phyloP scores from a whole-genome alignment of 2,797 vertebrate genomes.

The Prunella strophiata region DNA sequence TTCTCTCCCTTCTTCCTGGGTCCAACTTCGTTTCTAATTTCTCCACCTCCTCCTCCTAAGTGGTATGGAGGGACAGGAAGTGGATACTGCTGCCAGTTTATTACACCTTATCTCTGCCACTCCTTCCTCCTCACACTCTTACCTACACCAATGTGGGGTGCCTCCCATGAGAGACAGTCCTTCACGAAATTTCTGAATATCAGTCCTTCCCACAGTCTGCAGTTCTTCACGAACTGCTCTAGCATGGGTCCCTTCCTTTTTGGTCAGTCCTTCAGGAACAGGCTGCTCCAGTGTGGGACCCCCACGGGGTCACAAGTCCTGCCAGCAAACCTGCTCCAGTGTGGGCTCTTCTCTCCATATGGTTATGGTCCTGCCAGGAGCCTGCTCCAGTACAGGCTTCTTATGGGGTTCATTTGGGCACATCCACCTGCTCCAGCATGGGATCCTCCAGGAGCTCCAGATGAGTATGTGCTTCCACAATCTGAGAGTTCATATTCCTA shows the following conservation, averaged over 20 bases:
- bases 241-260: neutral
- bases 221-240: neutral
- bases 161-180: accelerated
- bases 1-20: neutral
- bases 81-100: accelerated
- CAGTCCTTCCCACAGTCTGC: accelerated
- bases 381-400: neutral
- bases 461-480: neutral
- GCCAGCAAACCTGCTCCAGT: neutral
- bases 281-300: neutral
- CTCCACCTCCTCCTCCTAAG: accelerated
- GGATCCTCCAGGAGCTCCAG: neutral
- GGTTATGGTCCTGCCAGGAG: neutral
- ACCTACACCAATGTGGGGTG: accelerated
- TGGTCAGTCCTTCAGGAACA: neutral
- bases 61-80: accelerated
- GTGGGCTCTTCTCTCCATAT: accelerated
- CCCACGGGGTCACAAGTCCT: no score
- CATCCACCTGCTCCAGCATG: neutral
- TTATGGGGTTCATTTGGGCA: neutral
- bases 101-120: neutral
- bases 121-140: neutral
- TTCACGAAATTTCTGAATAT: neutral
- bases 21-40: neutral
- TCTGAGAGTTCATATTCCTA: neutral